These are phyloP conservation scores for Corapipo altera DNA, from an alignment of 2,113 vertebrate genomes.

Conservation along the genomic window DNA sequence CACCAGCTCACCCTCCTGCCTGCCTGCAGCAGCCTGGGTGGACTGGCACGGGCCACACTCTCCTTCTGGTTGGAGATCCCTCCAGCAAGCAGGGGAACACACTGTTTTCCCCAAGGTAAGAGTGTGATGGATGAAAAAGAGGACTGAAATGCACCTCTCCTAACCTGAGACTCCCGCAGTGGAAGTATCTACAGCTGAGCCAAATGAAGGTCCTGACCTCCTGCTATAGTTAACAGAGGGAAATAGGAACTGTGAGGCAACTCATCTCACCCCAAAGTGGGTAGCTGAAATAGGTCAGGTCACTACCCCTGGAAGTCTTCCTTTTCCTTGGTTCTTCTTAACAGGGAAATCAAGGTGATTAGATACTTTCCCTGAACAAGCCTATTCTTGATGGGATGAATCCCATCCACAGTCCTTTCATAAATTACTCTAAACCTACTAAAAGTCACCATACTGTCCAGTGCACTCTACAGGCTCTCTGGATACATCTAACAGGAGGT, in stretches of 20 bases:
- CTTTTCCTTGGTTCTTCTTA: neutral
- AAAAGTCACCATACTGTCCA: neutral
- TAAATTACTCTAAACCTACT: neutral
- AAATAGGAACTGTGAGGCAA: neutral
- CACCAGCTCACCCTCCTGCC: neutral
- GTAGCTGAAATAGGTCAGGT: neutral
- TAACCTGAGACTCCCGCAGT: neutral
- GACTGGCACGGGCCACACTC: neutral
- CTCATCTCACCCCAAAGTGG: neutral
- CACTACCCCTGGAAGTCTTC: neutral
- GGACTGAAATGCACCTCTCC: neutral
- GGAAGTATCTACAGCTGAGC: neutral
- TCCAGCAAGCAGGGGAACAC: neutral
- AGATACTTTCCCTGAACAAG: neutral
- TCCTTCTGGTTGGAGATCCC: neutral
- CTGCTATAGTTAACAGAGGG: neutral
- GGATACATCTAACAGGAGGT: neutral
- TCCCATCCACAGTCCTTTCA: neutral
- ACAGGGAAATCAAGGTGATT: neutral
- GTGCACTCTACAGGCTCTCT: neutral
- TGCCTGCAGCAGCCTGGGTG: neutral
- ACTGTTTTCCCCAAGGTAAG: neutral
- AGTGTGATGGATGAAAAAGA: neutral
- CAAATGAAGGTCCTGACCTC: neutral
- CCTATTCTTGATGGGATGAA: neutral